Conservation (phyloP, 2,113 vertebrate species). For the Vulpes vulpes region DNA sequence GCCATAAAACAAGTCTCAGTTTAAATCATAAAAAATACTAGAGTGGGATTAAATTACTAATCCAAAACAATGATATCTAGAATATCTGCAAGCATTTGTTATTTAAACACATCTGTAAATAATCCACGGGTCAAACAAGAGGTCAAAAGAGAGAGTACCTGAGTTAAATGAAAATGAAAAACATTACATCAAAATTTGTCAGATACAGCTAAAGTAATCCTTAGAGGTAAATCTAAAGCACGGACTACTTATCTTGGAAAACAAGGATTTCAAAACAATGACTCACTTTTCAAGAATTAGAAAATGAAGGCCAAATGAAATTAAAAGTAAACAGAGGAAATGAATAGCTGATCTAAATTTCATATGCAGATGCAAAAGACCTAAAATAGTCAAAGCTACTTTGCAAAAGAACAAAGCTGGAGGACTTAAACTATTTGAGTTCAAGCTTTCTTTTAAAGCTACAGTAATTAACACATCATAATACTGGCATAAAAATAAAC, state of each 20-base stretch:
- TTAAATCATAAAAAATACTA: background rate
- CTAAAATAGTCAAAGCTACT: background rate
- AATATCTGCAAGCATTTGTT: background rate
- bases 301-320: background rate
- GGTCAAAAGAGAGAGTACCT: background rate
- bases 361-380: background rate
- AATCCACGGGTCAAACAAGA: background rate
- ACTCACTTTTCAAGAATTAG: background rate
- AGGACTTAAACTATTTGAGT: background rate
- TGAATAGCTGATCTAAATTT: background rate
- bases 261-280: background rate
- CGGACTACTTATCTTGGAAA: background rate
- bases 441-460: background rate
- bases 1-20: background rate
- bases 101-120: background rate
- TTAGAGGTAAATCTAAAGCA: background rate
- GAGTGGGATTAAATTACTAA: background rate
- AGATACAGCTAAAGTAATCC: background rate
- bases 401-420: background rate
- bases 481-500: background rate
- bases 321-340: background rate
- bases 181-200: background rate
- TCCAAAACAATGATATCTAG: background rate
- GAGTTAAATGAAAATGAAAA: background rate
- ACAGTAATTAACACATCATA: background rate